A percentile compares a stretch with the other conserved stretches of the same genome.
These are phyloP conservation scores for Galbula dea DNA, from an alignment of 2,113 vertebrate genomes.

Conservation along the genomic window DNA sequence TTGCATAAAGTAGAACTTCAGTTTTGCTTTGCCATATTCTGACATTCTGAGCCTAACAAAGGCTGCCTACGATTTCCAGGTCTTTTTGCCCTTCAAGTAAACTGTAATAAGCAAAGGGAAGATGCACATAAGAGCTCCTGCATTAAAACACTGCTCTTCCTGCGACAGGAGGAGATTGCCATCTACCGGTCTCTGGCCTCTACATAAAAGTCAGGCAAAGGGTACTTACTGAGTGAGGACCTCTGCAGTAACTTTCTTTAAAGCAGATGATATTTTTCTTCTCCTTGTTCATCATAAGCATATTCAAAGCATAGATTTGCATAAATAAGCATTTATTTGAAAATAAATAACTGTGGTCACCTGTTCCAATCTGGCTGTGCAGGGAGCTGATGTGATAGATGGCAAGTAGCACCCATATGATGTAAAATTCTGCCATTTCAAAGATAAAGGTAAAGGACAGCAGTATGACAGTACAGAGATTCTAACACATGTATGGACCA, in stretches of 20 bases:
- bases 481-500: background rate
- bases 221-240: background rate
- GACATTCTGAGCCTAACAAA: conserved; percentile 73
- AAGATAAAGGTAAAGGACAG: background rate
- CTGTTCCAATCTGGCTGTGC: background rate
- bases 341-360: background rate
- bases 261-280: background rate
- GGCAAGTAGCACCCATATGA: background rate
- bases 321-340: background rate
- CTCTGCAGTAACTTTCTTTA: background rate
- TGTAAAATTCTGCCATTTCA: background rate
- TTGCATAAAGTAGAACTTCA: conserved; percentile 55
- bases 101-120: conserved; percentile 56
- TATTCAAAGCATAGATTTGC: background rate
- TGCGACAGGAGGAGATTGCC: conserved; percentile 64
- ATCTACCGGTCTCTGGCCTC: conserved; percentile 61
- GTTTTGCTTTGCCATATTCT: conserved; percentile 55
- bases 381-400: background rate
- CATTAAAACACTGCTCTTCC: background rate
- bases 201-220: background rate
- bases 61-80: conserved; percentile 69
- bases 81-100: conserved; percentile 67
- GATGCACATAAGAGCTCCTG: background rate
- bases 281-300: background rate
- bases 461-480: background rate